Evolutionary conservation across 2,797 vertebrate genomes (phyloP).

Genomic region (Dromococcyx pavoninus): DNA sequence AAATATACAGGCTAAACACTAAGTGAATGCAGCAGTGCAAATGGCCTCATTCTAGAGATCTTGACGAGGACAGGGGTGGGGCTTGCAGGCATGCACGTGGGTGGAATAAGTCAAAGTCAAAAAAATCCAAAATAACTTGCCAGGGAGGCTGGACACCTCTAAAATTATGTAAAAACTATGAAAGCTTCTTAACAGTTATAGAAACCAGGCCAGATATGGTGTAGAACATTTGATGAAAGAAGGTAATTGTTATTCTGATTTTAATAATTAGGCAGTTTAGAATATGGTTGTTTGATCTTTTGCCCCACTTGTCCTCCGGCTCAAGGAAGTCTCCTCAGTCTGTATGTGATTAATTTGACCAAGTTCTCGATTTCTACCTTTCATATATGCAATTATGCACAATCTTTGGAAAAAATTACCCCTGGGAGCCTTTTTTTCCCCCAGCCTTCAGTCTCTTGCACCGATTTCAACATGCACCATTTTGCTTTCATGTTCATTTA

Average conservation of each 20-base stretch:
- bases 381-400: neutral
- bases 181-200: neutral
- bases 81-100: neutral
- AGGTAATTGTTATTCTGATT: neutral
- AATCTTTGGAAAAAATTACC: slow-evolving; percentile 1
- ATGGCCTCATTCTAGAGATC: neutral
- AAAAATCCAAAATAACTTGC: neutral
- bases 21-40: neutral
- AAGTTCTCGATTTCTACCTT: slow-evolving; percentile 29
- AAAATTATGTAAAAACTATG: neutral
- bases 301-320: neutral
- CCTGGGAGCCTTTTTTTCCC: neutral
- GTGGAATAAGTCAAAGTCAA: neutral
- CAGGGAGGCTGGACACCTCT: neutral
- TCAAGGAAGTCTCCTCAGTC: neutral
- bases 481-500: slow-evolving; percentile 40
- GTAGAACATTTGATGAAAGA: neutral
- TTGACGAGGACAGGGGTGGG: fast-evolving
- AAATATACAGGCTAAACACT: neutral
- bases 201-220: neutral
- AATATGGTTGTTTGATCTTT: neutral
- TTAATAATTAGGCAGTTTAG: neutral
- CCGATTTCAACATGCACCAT: slow-evolving; percentile 15
- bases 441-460: neutral
- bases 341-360: slow-evolving; percentile 13